Conservation (phyloP, 1,140 invertebrate genomes). For the Aradophagus sp. region DNA sequence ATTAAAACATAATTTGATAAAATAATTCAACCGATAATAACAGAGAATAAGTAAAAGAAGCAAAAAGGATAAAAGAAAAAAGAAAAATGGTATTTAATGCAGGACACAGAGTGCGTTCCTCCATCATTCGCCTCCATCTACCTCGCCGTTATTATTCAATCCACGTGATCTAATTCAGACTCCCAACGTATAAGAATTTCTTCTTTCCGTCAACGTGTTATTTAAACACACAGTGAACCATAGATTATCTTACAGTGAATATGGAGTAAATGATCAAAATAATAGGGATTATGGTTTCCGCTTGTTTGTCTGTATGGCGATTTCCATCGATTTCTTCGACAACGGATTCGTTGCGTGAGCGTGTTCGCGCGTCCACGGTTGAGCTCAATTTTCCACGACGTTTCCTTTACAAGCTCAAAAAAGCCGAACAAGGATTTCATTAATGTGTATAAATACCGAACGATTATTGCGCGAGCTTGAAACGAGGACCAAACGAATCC, state of each 20-base stretch:
- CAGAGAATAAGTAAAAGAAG: conserved; percentile 19
- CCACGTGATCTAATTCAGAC: conserved; percentile 58
- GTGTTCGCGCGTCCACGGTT: conserved; percentile 30
- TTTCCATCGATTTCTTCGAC: conserved; percentile 29
- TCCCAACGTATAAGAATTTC: conserved; percentile 68
- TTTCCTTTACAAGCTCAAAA: conserved; percentile 44
- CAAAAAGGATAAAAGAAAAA: not conserved
- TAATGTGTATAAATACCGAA: conserved; percentile 35
- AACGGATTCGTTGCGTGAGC: conserved; percentile 36
- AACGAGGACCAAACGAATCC: conserved; percentile 39
- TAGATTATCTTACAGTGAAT: conserved; percentile 73
- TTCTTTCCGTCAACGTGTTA: conserved; percentile 71
- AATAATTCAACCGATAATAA: conserved; percentile 55
- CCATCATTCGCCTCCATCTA: conserved; percentile 59
- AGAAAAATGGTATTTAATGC: conserved; percentile 34
- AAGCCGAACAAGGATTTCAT: conserved; percentile 29
- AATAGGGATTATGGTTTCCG: conserved; percentile 42
- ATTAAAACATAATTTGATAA: conserved; percentile 60
- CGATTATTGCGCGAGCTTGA: conserved; percentile 27
- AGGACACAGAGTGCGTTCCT: conserved; percentile 60
- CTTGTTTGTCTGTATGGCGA: conserved; percentile 36
- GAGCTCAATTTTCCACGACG: conserved; percentile 38
- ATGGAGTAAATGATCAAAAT: conserved; percentile 70
- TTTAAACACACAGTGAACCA: conserved; percentile 71
- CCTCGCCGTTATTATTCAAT: conserved; percentile 60